phyloP scores from a whole-genome alignment of 2,797 vertebrate species.

The Amphiprion clarkii region DNA sequence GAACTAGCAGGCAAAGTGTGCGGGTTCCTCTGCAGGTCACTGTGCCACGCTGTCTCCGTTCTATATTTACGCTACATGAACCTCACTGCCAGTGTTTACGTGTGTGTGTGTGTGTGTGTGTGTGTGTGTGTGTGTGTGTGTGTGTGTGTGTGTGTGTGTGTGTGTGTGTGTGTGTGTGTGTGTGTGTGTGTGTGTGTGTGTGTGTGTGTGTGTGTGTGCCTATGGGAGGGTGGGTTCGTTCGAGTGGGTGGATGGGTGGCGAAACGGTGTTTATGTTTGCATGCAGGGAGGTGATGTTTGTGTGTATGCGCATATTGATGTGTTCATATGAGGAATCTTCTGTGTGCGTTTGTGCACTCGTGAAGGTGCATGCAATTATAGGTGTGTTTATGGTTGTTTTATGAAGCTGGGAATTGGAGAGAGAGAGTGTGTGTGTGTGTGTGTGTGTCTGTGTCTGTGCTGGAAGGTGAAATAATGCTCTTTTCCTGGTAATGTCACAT shows the following conservation, averaged over 20 bases:
- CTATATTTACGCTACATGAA: conserved; percentile 66
- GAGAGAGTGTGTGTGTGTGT: conserved; percentile 3
- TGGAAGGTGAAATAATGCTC: conserved; percentile 55
- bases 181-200: too few species aligned
- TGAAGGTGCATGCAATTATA: conserved; percentile 37
- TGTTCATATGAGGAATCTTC: conserved; percentile 19
- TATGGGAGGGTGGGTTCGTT: not conserved
- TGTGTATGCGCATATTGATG: conserved; percentile 41
- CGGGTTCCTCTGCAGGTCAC: conserved; percentile 77
- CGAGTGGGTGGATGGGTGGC: not conserved
- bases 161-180: too few species aligned
- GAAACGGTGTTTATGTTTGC: conserved; percentile 37
- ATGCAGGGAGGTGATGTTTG: conserved; percentile 39
- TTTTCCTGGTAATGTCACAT: conserved; percentile 71
- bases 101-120: conserved; percentile 9
- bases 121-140: too few species aligned
- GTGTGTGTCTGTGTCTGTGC: conserved; percentile 2
- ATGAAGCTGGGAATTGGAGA: conserved; percentile 22
- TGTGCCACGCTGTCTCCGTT: conserved; percentile 73
- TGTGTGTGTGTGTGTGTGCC: too few species aligned
- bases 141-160: too few species aligned
- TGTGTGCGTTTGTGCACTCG: conserved; percentile 35
- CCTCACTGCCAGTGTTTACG: conserved; percentile 26
- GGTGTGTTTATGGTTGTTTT: conserved; percentile 48
- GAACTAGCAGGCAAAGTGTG: conserved; percentile 72